phyloP scores from a whole-genome alignment of 2,888 invertebrate genomes.

The Tribolium freemani region DNA sequence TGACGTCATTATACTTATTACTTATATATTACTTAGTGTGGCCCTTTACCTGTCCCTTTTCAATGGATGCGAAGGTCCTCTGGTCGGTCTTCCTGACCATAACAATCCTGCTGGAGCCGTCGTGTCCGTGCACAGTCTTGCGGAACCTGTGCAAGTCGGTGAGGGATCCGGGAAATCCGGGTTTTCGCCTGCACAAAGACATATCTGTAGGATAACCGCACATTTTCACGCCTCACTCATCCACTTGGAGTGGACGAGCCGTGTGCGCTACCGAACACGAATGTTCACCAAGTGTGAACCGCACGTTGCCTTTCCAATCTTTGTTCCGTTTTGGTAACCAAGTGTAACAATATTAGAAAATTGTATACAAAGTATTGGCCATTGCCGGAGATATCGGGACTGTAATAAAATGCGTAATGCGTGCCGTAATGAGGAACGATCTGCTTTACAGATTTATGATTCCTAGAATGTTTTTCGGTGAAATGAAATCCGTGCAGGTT shows the following conservation, averaged over 20 bases:
- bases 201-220: slow-evolving; percentile 52
- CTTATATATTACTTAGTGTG: too few species aligned
- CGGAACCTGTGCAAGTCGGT: slow-evolving; percentile 65
- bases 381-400: background rate
- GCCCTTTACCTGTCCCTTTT: slow-evolving; percentile 70
- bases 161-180: slow-evolving; percentile 63
- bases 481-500: too few species aligned
- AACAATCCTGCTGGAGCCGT: slow-evolving; percentile 74
- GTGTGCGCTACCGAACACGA: slow-evolving; percentile 50
- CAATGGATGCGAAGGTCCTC: slow-evolving; percentile 74
- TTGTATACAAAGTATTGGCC: slow-evolving; percentile 30
- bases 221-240: slow-evolving; percentile 51
- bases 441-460: background rate
- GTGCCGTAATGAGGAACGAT: background rate
- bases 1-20: too few species aligned
- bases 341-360: slow-evolving; percentile 62
- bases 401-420: slow-evolving; percentile 14
- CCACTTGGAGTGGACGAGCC: slow-evolving; percentile 35
- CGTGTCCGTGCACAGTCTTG: slow-evolving; percentile 67
- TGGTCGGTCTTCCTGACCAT: slow-evolving; percentile 80
- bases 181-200: slow-evolving; percentile 62
- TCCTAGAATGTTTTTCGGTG: background rate
- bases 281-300: slow-evolving; percentile 59
- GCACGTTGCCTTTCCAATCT: slow-evolving; percentile 61
- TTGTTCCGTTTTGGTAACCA: slow-evolving; percentile 66